These are phyloP conservation scores for Alethe diademata DNA, from an alignment of 2,113 vertebrate genomes.

Conservation along the genomic window DNA sequence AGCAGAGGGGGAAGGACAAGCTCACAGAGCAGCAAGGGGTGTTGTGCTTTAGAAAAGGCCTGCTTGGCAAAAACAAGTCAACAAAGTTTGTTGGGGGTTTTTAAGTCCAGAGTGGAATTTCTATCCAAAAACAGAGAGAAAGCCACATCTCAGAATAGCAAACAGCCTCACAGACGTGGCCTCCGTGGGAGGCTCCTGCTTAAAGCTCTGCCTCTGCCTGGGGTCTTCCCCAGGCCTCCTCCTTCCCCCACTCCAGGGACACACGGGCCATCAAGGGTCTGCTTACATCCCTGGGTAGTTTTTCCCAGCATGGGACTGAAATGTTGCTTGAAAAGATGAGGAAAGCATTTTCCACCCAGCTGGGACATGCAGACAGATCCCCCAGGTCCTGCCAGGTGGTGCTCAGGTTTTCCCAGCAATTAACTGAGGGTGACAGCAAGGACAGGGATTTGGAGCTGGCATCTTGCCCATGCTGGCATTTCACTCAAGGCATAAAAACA, in stretches of 20 bases:
- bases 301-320: not conserved
- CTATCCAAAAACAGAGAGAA: not conserved
- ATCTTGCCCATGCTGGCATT: not conserved
- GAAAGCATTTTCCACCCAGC: not conserved
- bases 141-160: conserved; percentile 4
- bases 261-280: not conserved
- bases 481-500: not conserved
- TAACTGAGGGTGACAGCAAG: not conserved
- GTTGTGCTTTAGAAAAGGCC: not conserved
- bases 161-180: not conserved
- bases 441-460: not conserved
- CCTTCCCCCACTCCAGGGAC: not conserved
- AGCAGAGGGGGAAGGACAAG: not conserved
- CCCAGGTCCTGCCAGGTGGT: not conserved
- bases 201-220: not conserved
- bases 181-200: not conserved
- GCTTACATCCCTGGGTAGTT: rapidly evolving
- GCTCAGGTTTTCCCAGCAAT: not conserved
- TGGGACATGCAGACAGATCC: not conserved
- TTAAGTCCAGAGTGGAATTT: conserved; percentile 4
- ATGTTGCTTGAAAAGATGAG: not conserved
- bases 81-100: not conserved
- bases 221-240: not conserved
- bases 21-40: not conserved
- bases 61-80: not conserved